Evolutionary conservation across 2,113 vertebrate genomes (phyloP), one percentile per base, ranked within the genome.

Genomic region (Aptenodytes patagonicus): DNA sequence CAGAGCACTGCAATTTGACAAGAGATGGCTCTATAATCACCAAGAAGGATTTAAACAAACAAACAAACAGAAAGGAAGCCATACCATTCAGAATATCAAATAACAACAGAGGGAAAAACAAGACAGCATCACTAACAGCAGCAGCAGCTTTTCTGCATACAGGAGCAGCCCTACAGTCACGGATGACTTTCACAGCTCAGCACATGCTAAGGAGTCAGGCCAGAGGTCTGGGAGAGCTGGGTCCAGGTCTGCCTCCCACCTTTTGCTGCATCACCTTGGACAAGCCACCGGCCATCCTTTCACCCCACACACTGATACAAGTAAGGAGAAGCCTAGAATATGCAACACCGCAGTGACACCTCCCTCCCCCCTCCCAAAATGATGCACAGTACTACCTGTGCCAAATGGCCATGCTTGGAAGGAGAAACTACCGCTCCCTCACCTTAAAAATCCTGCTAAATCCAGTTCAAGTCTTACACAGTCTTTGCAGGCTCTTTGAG

Each of bases 301-400:
- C 9, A 6, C 47, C 19, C 81, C 14, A 0, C 2, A 9, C 10
- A 29, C 3, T 1, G 1, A 60, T 9, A 81, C 11, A 70, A 57
- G 12, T 17, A 58, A 82, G 71, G 38, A 68, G 25, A 80, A 91
- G 19, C 22, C 19, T 89, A 42, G 17, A 92, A 73, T 18, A 72
- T 31, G 36, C 32, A 60, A 32, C 25, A 21, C 5, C 2, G 2
- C 13, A 55, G 16, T 54, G 38, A 21, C 3, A 5, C 19, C 62
- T 83, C 49, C 17, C 38, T 66, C 21, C 28, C 7, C 12, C 10
- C 25, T 66, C 20, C 46, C n/a, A 36, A 52, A 92, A 79, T 2
- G 13, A 31, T 70, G 31, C 22, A 4, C 18, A n/a, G 52, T 20
- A 17, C 42, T 47, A n/a, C 69, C 36, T 44, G 26, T 78, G 34